Evolutionary conservation across 2,888 invertebrate genomes (phyloP).

Genomic region (Hymenopus coronatus): DNA sequence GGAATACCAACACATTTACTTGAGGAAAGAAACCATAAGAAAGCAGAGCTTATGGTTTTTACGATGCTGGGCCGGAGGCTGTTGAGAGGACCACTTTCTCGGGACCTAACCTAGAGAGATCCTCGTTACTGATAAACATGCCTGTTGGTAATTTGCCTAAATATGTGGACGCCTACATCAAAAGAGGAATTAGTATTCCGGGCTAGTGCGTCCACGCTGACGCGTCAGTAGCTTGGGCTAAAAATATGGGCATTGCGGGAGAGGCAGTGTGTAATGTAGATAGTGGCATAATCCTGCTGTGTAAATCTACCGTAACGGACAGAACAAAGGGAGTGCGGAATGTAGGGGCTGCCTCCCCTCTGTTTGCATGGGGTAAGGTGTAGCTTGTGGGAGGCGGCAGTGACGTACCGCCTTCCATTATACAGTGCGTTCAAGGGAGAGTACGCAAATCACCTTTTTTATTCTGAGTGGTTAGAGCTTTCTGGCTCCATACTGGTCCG

Average conservation of each 20-base stretch:
- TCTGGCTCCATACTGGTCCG: too few relatives aligned
- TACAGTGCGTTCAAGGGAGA: neutral
- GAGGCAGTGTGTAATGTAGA: neutral
- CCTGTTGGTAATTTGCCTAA: neutral
- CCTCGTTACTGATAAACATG: neutral
- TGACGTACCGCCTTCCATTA: neutral
- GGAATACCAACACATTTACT: too few relatives aligned
- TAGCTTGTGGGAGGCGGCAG: neutral
- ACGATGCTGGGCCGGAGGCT: too few relatives aligned
- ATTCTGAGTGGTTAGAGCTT: too few relatives aligned
- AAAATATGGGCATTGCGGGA: neutral
- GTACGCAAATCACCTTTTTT: too few relatives aligned
- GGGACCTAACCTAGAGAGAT: neutral
- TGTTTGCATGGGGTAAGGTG: neutral
- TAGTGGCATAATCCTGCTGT: neutral
- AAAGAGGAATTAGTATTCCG: neutral
- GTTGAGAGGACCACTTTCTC: too few relatives aligned
- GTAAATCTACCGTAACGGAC: neutral
- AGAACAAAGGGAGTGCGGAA: neutral
- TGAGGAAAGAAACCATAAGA: too few relatives aligned
- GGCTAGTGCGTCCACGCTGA: neutral
- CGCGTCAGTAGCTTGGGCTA: neutral
- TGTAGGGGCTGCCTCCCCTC: neutral
- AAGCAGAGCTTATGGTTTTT: too few relatives aligned
- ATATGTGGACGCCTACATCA: neutral